Evolutionary conservation across 2,888 invertebrate species (phyloP).

Genomic region (Rhogogaster chlorosoma): DNA sequence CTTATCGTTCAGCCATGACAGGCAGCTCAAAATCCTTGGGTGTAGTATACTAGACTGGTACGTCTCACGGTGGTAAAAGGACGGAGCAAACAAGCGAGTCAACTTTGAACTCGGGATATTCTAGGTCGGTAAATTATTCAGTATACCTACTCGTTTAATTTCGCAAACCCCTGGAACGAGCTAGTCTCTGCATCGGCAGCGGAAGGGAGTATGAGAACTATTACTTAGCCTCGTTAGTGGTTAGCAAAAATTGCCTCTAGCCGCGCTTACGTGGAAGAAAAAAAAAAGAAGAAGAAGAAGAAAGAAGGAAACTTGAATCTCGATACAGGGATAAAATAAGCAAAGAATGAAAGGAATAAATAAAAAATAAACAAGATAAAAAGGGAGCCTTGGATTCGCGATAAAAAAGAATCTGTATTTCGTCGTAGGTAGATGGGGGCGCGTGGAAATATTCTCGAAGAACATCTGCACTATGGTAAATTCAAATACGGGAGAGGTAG

Average conservation of each 20-base stretch:
- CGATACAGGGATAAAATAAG: background rate
- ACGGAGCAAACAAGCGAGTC: background rate
- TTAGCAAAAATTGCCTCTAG: constrained; percentile 39
- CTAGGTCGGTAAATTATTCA: background rate
- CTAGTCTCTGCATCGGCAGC: background rate
- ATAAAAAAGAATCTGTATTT: constrained; percentile 27
- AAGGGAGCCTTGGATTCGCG: constrained; percentile 18
- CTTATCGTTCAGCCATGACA: constrained; percentile 20
- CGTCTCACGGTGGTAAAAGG: background rate
- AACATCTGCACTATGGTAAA: constrained; percentile 11
- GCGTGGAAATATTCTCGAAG: background rate
- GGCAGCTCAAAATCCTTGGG: constrained; percentile 5
- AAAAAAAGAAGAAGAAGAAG: background rate
- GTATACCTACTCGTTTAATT: constrained; percentile 7
- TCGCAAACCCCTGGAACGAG: background rate
- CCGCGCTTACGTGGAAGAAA: background rate
- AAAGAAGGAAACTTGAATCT: background rate
- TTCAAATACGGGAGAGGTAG: constrained; percentile 31
- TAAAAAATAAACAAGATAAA: background rate
- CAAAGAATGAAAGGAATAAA: background rate
- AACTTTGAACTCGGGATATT: background rate
- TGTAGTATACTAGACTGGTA: background rate
- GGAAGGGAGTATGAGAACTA: background rate
- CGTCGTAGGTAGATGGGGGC: background rate
- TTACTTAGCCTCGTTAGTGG: constrained; percentile 37